These are phyloP conservation scores for Neodon shergylaensis DNA, from an alignment of 2,113 vertebrate species.

Conservation along the genomic window DNA sequence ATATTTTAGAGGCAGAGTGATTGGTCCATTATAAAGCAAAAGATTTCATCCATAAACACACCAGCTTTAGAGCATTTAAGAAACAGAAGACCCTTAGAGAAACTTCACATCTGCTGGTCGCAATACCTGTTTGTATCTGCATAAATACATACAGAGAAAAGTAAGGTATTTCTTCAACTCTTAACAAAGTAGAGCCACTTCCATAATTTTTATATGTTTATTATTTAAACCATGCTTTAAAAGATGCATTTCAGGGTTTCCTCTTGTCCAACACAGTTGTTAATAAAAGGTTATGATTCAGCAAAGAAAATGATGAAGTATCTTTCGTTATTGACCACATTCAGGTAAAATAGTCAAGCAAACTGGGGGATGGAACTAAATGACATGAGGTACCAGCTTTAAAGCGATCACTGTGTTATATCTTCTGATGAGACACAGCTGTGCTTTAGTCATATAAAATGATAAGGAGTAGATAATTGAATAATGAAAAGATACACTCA, in stretches of 20 bases:
- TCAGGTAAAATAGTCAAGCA: conserved; percentile 79
- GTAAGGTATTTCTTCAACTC: conserved; percentile 26
- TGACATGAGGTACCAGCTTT: conserved; percentile 75
- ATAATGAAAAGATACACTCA: conserved; percentile 48
- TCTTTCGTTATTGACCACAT: conserved; percentile 79
- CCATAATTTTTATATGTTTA: conserved; percentile 24
- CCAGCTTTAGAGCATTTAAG: not conserved
- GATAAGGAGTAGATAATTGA: conserved; percentile 70
- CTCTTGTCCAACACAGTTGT: conserved; percentile 28
- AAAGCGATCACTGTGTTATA: conserved; percentile 69
- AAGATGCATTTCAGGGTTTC: conserved; percentile 64
- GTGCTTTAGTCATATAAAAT: conserved; percentile 73
- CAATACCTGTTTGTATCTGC: not conserved
- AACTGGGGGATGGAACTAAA: conserved; percentile 81
- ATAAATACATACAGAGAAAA: not conserved
- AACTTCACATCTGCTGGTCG: not conserved
- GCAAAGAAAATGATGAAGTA: conserved; percentile 73
- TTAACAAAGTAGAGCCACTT: not conserved
- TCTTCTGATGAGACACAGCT: conserved; percentile 79
- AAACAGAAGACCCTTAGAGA: not conserved
- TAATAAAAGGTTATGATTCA: conserved; percentile 77
- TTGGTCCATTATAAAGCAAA: not conserved
- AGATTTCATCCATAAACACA: not conserved
- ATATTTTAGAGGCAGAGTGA: not conserved
- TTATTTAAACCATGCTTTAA: conserved; percentile 67